Base-by-base conservation (phyloP, 1,140 invertebrate species). In the Drosophila willistoni region DNA sequence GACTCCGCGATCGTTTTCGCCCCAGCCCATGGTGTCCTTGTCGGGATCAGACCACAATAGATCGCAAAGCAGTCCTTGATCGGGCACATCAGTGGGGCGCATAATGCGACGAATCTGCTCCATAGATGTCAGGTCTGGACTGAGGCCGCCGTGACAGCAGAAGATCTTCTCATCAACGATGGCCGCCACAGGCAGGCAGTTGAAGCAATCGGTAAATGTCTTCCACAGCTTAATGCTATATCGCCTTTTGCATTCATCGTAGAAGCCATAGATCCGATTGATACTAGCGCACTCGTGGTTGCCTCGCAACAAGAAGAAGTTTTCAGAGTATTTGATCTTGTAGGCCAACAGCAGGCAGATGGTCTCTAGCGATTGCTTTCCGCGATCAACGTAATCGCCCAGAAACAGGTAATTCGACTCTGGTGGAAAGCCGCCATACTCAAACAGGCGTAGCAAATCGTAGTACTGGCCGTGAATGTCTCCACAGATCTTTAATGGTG, bases 391-490 rank as follows among this genome's bases (percentile, higher is more conserved):
- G 86, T 97, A 97, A 92, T 97, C 96, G 39, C 96, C 96, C 77
- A 99, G 94, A 93, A 99, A 99, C 72, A 99, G 94, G 93, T 99
- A 99, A 94, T 99, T 99, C 47, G 98, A 98, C 93, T 99, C 99
- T 36, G 99, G 99, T 41, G 99, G 99, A 93, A 99, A 99, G 34
- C 99, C 98, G 67, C 99, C 99, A 92, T 99, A 99, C 92, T 99
- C 99, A 93, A 99, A 99, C 65, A 99, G 93, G 90, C 99, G 95
- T 75, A 99, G 93, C 56, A 99, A 94, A 93, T 99, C 99, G 92
- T 98, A 99, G 93, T 99, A 99, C 93, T 99, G 98, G 72, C 99
- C 99, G 92, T 99, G 99, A 91, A 99, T 99, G 93, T 99, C 99
- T 93, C 98, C 97, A 94, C 99, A 99, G 87, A 99, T 99, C 94